Percentiles rank a stretch among this genome's conserved stretches.
Evolutionary conservation across 2,888 invertebrate genomes (phyloP).

Genomic region (Aphrophora alni): DNA sequence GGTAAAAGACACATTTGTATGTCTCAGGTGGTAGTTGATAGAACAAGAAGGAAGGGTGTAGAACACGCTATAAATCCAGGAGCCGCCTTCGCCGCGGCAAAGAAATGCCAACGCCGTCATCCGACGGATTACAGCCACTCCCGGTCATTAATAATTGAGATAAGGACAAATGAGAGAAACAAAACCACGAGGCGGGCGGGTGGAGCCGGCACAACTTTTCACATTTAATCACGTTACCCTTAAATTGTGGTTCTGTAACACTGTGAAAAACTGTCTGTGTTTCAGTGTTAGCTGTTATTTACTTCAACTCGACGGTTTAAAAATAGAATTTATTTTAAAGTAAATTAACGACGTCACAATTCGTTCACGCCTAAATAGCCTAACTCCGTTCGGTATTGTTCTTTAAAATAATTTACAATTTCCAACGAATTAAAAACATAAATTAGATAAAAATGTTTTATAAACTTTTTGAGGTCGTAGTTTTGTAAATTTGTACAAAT

Average conservation of each 20-base stretch:
- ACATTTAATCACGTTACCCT: constrained; percentile 29
- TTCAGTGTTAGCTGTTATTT: background rate
- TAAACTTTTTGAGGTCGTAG: too few species aligned
- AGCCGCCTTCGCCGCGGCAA: background rate
- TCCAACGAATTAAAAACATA: too few species aligned
- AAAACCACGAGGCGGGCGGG: background rate
- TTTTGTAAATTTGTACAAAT: too few species aligned
- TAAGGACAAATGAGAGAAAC: constrained; percentile 32
- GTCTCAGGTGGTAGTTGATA: too few species aligned
- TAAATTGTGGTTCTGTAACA: constrained; percentile 24
- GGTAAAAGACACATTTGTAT: too few species aligned
- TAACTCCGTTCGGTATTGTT: too few species aligned
- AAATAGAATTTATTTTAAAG: too few species aligned
- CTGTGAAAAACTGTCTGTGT: background rate
- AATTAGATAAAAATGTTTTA: too few species aligned
- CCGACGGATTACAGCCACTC: constrained; percentile 8
- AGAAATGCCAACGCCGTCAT: background rate
- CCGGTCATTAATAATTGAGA: constrained; percentile 33
- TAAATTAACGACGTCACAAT: too few species aligned
- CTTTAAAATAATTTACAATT: too few species aligned
- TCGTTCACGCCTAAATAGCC: too few species aligned
- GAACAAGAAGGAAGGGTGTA: background rate
- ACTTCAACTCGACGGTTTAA: background rate
- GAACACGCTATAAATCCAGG: background rate
- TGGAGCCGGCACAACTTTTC: constrained; percentile 20